Evolutionary conservation across 2,113 vertebrate species (phyloP).

Genomic region (Megaceryle maxima): DNA sequence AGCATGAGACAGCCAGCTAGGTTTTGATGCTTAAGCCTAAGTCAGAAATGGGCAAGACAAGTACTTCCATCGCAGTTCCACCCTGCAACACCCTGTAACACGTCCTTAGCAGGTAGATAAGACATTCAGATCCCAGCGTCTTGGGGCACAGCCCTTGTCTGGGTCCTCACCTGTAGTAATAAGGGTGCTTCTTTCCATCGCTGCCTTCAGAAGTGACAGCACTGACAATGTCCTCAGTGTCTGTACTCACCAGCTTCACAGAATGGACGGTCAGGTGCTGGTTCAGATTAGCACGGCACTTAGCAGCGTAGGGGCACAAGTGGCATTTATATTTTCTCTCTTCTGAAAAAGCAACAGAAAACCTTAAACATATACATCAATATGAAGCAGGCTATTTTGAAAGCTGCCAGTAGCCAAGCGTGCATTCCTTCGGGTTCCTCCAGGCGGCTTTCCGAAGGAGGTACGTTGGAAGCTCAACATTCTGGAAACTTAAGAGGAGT

Average conservation of each 20-base stretch:
- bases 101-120: not conserved
- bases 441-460: not conserved
- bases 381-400: not conserved
- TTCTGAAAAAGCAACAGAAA: constrained; percentile 76
- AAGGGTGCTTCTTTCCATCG: constrained; percentile 92
- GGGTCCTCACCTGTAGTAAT: constrained; percentile 91
- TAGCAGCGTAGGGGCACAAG: constrained; percentile 98
- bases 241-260: constrained; percentile 96
- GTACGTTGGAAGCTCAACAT: not conserved
- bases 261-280: constrained; percentile 98
- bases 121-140: not conserved
- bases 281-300: constrained; percentile 98
- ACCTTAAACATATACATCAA: not conserved
- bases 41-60: not conserved
- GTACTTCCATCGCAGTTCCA: not conserved
- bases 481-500: not conserved
- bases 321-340: constrained; percentile 99
- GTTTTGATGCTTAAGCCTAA: not conserved
- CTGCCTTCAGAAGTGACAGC: constrained; percentile 87
- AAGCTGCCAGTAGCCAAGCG: not conserved
- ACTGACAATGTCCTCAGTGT: constrained; percentile 93
- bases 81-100: not conserved
- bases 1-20: not conserved
- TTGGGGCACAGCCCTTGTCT: not conserved
- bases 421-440: not conserved